Conservation (phyloP, 2,797 vertebrate species). For the Mastacembelus armatus region DNA sequence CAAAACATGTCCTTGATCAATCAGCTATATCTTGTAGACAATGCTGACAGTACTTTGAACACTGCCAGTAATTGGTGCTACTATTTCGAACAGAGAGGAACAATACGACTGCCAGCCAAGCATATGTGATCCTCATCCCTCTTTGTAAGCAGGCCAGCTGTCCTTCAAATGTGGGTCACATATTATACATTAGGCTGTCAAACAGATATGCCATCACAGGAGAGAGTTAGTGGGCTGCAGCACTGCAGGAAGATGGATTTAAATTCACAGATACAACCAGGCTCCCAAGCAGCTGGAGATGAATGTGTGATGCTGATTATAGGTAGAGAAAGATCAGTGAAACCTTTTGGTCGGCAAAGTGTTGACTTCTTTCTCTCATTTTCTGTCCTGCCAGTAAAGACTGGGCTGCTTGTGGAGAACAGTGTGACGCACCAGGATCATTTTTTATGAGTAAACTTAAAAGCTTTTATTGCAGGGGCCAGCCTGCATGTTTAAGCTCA, state of each 20-base stretch:
- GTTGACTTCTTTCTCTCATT: background rate
- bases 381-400: background rate
- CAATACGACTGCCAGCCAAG: conserved; percentile 52
- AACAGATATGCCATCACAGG: conserved; percentile 50
- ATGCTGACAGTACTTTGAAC: conserved; percentile 29
- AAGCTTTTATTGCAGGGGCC: background rate
- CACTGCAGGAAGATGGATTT: conserved; percentile 41
- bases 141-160: conserved; percentile 68
- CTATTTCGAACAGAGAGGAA: conserved; percentile 55
- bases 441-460: conserved; percentile 9
- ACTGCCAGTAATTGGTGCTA: conserved; percentile 59
- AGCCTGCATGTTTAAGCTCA: background rate
- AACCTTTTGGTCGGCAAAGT: conserved; percentile 2
- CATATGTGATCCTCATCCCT: conserved; percentile 64
- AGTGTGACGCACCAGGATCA: background rate
- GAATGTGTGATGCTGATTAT: background rate
- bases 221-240: conserved; percentile 23
- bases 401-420: background rate
- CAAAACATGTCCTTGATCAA: too few species aligned
- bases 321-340: too few species aligned
- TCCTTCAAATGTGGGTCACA: conserved; percentile 75
- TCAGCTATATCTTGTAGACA: background rate
- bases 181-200: conserved; percentile 51
- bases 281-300: conserved; percentile 1
- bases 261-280: conserved; percentile 41